Evolutionary conservation across 1,140 invertebrate genomes (phyloP).

Genomic region (Leptoteleia sp.): DNA sequence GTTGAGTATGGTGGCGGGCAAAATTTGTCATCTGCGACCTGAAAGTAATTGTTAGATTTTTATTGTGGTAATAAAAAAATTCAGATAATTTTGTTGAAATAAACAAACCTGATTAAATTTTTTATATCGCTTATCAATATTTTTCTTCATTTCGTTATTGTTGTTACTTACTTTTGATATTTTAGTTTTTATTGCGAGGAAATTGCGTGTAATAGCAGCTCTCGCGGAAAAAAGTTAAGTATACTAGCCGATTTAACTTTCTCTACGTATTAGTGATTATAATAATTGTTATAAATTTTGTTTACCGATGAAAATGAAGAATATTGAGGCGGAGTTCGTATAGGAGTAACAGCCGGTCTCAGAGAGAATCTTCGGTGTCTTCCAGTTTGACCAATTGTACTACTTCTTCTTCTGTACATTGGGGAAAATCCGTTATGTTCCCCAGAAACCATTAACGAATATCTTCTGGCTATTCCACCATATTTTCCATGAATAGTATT

Average conservation of each 20-base stretch:
- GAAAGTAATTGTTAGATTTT: conserved; percentile 7
- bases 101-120: no score
- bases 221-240: no score
- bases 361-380: conserved; percentile 78
- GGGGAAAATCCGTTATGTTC: conserved; percentile 65
- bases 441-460: conserved; percentile 71
- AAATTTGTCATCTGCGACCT: conserved; percentile 45
- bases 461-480: conserved; percentile 59
- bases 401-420: conserved; percentile 67
- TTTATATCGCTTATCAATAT: no score
- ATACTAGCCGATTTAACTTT: no score
- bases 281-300: no score
- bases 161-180: no score
- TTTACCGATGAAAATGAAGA: conserved; percentile 71
- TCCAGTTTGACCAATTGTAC: conserved; percentile 47
- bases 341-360: conserved; percentile 75
- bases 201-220: no score
- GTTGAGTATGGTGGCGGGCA: conserved; percentile 67
- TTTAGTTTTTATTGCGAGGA: no score
- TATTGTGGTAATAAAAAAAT: no score
- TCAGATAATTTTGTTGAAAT: no score
- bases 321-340: conserved; percentile 64
- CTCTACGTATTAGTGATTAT: no score
- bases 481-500: conserved; percentile 65
- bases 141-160: no score